phyloP scores from a whole-genome alignment of 2,113 vertebrate genomes.

The Mirounga angustirostris region DNA sequence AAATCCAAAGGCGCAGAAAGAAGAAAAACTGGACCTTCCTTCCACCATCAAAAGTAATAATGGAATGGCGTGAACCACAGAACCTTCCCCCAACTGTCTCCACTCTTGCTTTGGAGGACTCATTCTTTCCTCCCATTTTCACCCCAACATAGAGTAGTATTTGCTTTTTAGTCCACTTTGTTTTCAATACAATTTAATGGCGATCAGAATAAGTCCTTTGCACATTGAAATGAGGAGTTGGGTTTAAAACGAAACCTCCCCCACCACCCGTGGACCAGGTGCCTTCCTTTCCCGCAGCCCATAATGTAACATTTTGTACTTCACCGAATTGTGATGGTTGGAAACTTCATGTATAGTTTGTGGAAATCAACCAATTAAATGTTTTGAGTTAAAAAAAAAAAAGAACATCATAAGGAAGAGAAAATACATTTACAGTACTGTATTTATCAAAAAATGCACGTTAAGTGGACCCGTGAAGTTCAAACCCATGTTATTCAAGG shows the following conservation, averaged over 20 bases:
- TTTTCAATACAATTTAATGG: constrained; percentile 88
- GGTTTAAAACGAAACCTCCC: constrained; percentile 78
- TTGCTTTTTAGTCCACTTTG: constrained; percentile 89
- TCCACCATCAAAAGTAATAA: constrained; percentile 98
- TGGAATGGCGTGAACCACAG: constrained; percentile 93
- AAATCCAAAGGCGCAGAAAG: constrained; percentile 95
- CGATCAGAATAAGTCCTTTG: constrained; percentile 87
- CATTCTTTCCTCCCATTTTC: constrained; percentile 70
- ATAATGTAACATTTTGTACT: constrained; percentile 89
- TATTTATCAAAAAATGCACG: background rate
- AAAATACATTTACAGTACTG: background rate
- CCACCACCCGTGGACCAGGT: background rate
- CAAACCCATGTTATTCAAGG: background rate
- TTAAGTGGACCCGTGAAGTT: background rate
- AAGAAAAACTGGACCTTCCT: constrained; percentile 98
- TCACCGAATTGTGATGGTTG: constrained; percentile 84
- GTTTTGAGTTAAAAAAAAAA: background rate
- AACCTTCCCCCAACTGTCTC: constrained; percentile 60
- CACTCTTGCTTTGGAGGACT: constrained; percentile 88
- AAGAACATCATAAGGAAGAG: background rate
- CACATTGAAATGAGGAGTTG: constrained; percentile 84
- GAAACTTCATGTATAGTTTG: constrained; percentile 78
- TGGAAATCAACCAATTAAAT: constrained; percentile 82
- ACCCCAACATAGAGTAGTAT: constrained; percentile 86
- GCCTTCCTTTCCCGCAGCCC: constrained; percentile 82